Conservation (phyloP, 2,113 vertebrate species). For the Microcebus jonahi region DNA sequence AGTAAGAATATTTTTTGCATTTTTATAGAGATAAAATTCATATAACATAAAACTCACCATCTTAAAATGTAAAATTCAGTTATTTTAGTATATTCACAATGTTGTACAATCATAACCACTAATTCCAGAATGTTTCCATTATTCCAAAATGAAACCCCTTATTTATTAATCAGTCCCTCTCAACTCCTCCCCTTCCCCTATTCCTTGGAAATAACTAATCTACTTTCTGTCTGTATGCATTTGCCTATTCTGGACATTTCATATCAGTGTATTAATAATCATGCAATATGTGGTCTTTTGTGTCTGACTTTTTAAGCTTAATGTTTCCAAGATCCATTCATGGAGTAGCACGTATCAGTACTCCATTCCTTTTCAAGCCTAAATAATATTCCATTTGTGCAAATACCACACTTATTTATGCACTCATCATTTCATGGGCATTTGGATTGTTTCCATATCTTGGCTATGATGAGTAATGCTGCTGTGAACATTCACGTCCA, state of each 20-base stretch:
- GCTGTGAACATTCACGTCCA: background rate
- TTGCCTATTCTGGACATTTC: background rate
- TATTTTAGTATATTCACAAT: background rate
- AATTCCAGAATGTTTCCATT: conserved; percentile 21
- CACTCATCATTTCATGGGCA: background rate
- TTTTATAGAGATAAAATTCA: conserved; percentile 25
- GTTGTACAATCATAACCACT: background rate
- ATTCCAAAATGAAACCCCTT: background rate
- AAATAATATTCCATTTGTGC: conserved; percentile 36
- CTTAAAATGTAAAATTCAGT: conserved; percentile 34
- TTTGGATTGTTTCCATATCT: background rate
- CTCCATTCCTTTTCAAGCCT: background rate
- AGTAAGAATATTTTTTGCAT: background rate
- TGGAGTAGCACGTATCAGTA: background rate
- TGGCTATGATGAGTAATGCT: background rate
- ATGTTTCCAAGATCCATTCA: background rate
- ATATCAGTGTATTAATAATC: background rate
- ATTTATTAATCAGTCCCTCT: background rate
- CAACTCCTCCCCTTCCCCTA: background rate
- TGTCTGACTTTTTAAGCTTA: background rate
- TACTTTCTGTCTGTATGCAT: background rate
- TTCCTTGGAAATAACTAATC: conserved; percentile 2
- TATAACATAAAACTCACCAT: background rate
- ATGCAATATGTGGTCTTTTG: background rate
- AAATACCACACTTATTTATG: background rate